Conservation (phyloP, 2,113 vertebrate genomes). For the Sterrhoptilus dennistouni region DNA sequence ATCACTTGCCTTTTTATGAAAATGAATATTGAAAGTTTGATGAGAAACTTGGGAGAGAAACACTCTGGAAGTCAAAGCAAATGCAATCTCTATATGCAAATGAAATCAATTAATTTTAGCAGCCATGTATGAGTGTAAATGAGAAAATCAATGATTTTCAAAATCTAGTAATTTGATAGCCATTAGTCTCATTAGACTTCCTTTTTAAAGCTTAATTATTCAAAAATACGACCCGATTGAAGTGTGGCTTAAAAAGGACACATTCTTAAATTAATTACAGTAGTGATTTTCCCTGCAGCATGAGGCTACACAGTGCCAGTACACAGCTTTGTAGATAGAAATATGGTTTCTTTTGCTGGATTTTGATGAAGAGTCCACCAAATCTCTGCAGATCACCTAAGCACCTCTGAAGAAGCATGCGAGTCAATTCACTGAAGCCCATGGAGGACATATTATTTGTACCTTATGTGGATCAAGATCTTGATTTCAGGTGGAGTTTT, state of each 20-base stretch:
- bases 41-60: conserved; percentile 67
- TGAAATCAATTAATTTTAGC: conserved; percentile 74
- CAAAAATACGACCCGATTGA: conserved; percentile 60
- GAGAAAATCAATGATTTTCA: conserved; percentile 76
- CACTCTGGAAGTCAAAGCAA: conserved; percentile 68
- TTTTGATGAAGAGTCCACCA: background rate
- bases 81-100: conserved; percentile 73
- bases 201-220: conserved; percentile 76
- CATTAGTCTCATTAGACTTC: conserved; percentile 77
- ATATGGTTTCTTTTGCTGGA: background rate
- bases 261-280: conserved; percentile 71
- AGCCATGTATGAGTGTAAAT: conserved; percentile 61
- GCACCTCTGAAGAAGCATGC: background rate
- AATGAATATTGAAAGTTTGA: conserved; percentile 71
- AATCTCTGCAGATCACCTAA: background rate
- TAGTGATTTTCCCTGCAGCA: conserved; percentile 17
- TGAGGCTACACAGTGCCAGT: background rate
- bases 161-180: conserved; percentile 77
- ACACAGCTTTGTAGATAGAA: background rate
- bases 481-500: background rate
- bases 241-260: conserved; percentile 57
- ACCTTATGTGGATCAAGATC: background rate
- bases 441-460: background rate
- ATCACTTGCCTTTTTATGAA: conserved; percentile 57
- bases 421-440: background rate